Evolutionary conservation across 2,888 invertebrate genomes (phyloP).

Genomic region (Microplitis deprimator): DNA sequence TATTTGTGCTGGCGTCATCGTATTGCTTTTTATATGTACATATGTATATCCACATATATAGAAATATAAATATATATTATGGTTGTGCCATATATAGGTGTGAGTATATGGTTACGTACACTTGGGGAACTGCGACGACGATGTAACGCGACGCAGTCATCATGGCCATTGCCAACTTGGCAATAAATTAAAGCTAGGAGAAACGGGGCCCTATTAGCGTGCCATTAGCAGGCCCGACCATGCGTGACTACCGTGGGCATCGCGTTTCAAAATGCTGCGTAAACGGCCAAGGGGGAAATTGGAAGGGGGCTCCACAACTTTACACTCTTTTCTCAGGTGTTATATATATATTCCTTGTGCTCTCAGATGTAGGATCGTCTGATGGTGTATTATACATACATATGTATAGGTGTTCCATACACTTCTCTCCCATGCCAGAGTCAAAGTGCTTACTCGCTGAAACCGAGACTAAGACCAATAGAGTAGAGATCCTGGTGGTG

Average conservation of each 20-base stretch:
- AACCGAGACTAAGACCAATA: neutral
- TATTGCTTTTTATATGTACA: conserved; percentile 16
- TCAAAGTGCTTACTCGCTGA: neutral
- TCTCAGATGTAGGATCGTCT: neutral
- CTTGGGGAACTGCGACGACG: conserved; percentile 18
- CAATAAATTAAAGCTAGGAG: conserved; percentile 67
- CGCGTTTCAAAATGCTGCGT: conserved; percentile 26
- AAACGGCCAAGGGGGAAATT: neutral
- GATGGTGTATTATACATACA: neutral
- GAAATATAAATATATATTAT: neutral
- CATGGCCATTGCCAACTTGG: conserved; percentile 47
- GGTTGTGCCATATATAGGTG: neutral
- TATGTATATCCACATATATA: neutral
- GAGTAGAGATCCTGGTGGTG: neutral
- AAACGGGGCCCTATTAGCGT: conserved; percentile 65
- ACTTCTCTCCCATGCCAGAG: neutral
- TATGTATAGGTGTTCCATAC: neutral
- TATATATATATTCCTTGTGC: neutral
- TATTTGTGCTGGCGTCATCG: conserved; percentile 11
- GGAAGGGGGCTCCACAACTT: conserved; percentile 12
- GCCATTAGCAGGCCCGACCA: conserved; percentile 64
- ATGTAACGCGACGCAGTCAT: conserved; percentile 46
- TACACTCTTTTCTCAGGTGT: neutral
- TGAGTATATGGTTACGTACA: conserved; percentile 12
- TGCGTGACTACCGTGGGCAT: conserved; percentile 60